phyloP scores from a whole-genome alignment of 2,888 invertebrate genomes.

The Quadriops clusia region DNA sequence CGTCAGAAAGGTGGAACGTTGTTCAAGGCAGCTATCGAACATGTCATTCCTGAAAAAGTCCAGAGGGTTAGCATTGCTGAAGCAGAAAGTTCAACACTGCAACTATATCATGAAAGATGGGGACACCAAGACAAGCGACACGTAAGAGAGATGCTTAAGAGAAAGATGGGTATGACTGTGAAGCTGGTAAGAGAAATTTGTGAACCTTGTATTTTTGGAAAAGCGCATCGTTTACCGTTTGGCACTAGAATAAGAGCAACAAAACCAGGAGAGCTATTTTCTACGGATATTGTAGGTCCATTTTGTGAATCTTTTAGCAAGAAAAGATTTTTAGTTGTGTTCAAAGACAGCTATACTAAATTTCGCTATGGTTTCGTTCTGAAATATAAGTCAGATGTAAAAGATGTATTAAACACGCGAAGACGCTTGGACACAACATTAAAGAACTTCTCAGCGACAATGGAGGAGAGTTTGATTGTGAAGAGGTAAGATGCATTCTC shows the following conservation, averaged over 20 bases:
- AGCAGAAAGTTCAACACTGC: slow-evolving; percentile 11
- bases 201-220: slow-evolving; percentile 23
- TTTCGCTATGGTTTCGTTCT: slow-evolving; percentile 19
- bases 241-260: slow-evolving; percentile 16
- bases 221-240: slow-evolving; percentile 21
- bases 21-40: slow-evolving; percentile 7
- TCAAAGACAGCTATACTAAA: slow-evolving; percentile 17
- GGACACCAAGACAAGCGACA: slow-evolving; percentile 26
- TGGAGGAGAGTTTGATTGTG: slow-evolving; percentile 23
- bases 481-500: slow-evolving; percentile 18
- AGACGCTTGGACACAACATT: slow-evolving; percentile 18
- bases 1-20: slow-evolving; percentile 11
- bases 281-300: slow-evolving; percentile 21
- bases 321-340: slow-evolving; percentile 13
- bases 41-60: neutral
- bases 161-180: slow-evolving; percentile 21
- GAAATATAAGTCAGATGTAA: slow-evolving; percentile 20
- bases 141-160: slow-evolving; percentile 21
- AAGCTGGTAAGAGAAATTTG: slow-evolving; percentile 19
- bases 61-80: neutral
- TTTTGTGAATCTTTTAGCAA: slow-evolving; percentile 15
- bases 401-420: slow-evolving; percentile 15
- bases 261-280: slow-evolving; percentile 20
- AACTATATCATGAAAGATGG: slow-evolving; percentile 24
- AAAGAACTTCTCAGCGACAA: slow-evolving; percentile 24